Evolutionary conservation across 2,888 invertebrate genomes (phyloP), one percentile per base, ranked within the genome.

Genomic region (Cybosia mesomella): DNA sequence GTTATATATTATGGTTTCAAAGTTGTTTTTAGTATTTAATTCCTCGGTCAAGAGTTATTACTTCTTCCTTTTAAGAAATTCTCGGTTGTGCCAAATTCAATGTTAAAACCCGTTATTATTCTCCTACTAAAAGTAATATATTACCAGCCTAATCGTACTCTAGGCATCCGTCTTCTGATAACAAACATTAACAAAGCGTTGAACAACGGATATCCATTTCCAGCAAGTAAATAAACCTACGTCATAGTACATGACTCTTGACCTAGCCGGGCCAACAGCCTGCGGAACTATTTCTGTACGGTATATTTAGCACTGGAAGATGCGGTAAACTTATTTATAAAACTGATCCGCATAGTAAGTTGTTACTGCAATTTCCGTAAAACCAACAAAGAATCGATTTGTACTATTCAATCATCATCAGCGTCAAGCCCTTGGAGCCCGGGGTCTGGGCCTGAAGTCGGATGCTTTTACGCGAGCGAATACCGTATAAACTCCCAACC

Each of bases 251-350:
- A 18, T 61, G 11, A 67, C 36, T 80, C 85, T 83, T 86, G 85
- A 86, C 85, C 86, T 85, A 85, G 79, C 76, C 76, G 70, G 82
- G 84, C 74, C 81, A 84, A 82, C 77, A 81, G 81, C 85, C 83
- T 86, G 68, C 70, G 74, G 65, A 58, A 76, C 80, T 86, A 86
- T 86, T 86, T 83, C 71, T 65, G 83, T 79, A 63, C 69, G 64
- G 59, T 66, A 69, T 74, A 72, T 63, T 58, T 66, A 36, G 66
- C 64, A 67, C 60, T 54, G 60, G 13, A n/a, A 21, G 70, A 70
- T 24, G 22, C 24, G 54, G 66, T 65, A 21, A 49, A 59, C 64
- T 36, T 77, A 64, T 72, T 76, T 60, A 39, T 21, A 39, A 59
- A 39, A 36, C 28, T 63, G 55, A 65, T 72, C 34, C 18, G 10